These are phyloP conservation scores for Papilio helenus DNA, from an alignment of 1,140 invertebrate genomes.

Conservation along the genomic window DNA sequence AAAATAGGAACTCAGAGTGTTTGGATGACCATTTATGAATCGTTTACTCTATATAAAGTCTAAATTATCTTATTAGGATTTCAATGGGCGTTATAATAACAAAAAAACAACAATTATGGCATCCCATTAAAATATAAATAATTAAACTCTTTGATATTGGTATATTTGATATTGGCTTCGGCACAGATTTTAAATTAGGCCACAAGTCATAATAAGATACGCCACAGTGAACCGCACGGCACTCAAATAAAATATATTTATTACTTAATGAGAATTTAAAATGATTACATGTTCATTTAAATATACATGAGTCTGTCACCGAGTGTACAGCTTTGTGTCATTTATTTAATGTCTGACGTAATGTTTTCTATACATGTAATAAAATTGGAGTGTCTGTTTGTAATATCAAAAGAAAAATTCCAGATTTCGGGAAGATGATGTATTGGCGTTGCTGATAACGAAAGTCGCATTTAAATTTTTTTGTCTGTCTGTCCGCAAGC, in stretches of 20 bases:
- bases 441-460: no score
- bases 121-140: background rate
- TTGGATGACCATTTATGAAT: background rate
- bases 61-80: background rate
- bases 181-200: slow-evolving; percentile 3
- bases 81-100: background rate
- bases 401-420: no score
- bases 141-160: background rate
- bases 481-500: no score
- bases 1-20: background rate
- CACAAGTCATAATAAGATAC: slow-evolving; percentile 1
- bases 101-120: background rate
- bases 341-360: background rate
- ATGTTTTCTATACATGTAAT: no score
- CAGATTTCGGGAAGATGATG: no score
- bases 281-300: background rate
- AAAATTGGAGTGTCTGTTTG: no score
- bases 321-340: background rate
- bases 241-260: slow-evolving; percentile 1
- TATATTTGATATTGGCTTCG: slow-evolving; percentile 8
- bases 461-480: no score
- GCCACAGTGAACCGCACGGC: background rate
- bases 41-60: background rate
- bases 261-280: slow-evolving; percentile 3
- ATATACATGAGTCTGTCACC: background rate